Percentiles rank a stretch among this genome's conserved stretches.
Conservation (phyloP, 1,140 invertebrate genomes). For the Streblospio benedicti region DNA sequence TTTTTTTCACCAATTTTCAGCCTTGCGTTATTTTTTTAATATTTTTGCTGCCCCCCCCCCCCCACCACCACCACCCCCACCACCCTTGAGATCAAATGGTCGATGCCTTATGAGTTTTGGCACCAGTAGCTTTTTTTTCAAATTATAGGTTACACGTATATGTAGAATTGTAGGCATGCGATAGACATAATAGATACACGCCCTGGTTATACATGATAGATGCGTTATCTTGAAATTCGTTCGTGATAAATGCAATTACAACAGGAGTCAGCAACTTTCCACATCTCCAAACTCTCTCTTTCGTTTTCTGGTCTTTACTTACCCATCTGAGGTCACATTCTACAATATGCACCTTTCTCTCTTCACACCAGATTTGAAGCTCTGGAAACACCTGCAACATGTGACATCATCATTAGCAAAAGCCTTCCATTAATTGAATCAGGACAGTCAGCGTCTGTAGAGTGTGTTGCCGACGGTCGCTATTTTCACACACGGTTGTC, state of each 20-base stretch:
- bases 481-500: no score
- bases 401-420: no score
- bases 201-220: no score
- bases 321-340: slow-evolving; percentile 43
- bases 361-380: slow-evolving; percentile 35
- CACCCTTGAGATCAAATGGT: not conserved
- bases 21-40: no score
- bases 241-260: not conserved
- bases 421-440: no score
- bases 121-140: not conserved
- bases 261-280: no score
- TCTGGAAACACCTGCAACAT: slow-evolving; percentile 36
- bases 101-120: not conserved
- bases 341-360: slow-evolving; percentile 29
- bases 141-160: not conserved
- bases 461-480: no score
- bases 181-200: not conserved
- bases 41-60: no score
- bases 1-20: no score
- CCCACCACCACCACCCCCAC: no score
- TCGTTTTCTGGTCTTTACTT: slow-evolving; percentile 18
- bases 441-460: no score
- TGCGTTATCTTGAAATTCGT: not conserved
- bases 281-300: no score
- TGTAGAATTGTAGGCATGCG: not conserved